Base-by-base conservation (phyloP, 2,888 invertebrate species). In the Tupiocoris notatus region DNA sequence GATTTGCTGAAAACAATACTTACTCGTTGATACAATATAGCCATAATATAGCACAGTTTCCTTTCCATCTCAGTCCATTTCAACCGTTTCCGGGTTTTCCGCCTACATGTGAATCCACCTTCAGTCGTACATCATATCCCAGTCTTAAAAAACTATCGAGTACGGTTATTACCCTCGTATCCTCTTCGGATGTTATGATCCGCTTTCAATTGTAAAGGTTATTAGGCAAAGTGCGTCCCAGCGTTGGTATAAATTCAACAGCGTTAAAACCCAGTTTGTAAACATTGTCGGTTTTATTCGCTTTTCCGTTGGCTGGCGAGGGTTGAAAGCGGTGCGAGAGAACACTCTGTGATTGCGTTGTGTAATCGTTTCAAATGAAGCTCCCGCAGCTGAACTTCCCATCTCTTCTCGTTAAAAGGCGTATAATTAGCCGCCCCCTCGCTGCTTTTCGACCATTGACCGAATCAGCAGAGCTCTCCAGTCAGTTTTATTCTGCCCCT, bases 311-410 rank as follows among this genome's bases (percentile, higher is more conserved):
- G n/a, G n/a, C 12, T 1, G 64, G 24, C 7, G 2, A 16, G 59
- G 59, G 18, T 20, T 59, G 39, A 1, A 18, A 20, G 63, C 22
- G 25, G 61, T 22, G 25, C 24, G 62, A 59, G 73, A 57, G 54
- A 25, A n/a, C 57, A 20, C 73, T 39, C 54, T 73, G 21, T 73
- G 73, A 73, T 73, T 73, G 73, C 73, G 62, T 73, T 73, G 73
- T 73, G 63, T 62, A 73, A 73, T 73, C 73, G 73, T 73, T 73
- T 73, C 73, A 73, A n/a, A 73, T 73, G 73, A 73, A 73, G 62
- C 54, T 25, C 39, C 39, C 39, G 12, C 39, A 12, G n/a, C n/a
- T 12, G 39, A 39, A 39, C 12, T 39, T 39, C 12, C 73, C 63
- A 20, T 16, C 56, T 7, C 73, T n/a, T 39, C 25, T 17, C 62